A percentile compares a stretch with the other conserved stretches of the same genome.
These are phyloP conservation scores for Harpagoxenus sublaevis DNA, from an alignment of 2,888 invertebrate genomes.

Conservation along the genomic window DNA sequence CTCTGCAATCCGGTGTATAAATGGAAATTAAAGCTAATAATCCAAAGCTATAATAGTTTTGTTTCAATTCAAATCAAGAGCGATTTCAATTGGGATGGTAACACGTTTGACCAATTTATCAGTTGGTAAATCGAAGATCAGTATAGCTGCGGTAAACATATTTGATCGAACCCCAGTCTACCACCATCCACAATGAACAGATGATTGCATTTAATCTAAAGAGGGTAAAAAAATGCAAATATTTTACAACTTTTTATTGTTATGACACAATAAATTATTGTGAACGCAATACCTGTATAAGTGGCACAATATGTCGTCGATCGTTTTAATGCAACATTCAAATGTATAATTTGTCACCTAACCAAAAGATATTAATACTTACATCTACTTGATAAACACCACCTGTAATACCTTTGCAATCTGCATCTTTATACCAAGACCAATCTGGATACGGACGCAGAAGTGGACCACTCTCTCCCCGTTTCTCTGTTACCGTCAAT, in stretches of 20 bases:
- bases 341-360: background rate
- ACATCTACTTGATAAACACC: constrained; percentile 31
- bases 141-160: constrained; percentile 91
- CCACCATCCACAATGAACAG: constrained; percentile 92
- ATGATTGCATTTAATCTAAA: constrained; percentile 87
- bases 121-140: constrained; percentile 90
- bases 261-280: background rate
- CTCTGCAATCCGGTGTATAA: constrained; percentile 2
- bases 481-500: constrained; percentile 87
- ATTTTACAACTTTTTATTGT: background rate
- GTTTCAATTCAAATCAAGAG: constrained; percentile 44
- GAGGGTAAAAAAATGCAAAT: background rate
- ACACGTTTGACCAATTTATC: constrained; percentile 79
- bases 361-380: background rate
- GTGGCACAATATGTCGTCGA: background rate
- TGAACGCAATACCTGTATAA: background rate
- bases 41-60: constrained; percentile 54
- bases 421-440: constrained; percentile 21
- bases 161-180: constrained; percentile 87
- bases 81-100: constrained; percentile 66
- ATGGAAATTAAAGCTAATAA: constrained; percentile 77
- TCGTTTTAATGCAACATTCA: background rate
- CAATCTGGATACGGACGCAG: constrained; percentile 48
- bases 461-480: constrained; percentile 10
- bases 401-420: constrained; percentile 5